phyloP scores from a whole-genome alignment of 2,888 invertebrate genomes.

The Ischnus inquisitorius region DNA sequence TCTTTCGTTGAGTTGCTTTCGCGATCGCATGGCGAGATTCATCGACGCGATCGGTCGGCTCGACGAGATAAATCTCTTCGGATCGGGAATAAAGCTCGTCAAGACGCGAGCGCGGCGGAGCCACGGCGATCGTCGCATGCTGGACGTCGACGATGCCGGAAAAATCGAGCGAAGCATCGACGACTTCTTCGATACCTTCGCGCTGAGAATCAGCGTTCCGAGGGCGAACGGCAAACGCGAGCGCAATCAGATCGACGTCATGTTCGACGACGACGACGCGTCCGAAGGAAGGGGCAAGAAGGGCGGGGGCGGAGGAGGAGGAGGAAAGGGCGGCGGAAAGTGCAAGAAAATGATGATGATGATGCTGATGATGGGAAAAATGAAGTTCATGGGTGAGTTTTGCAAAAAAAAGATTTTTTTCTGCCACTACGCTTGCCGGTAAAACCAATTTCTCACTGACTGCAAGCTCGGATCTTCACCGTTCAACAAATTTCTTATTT shows the following conservation, averaged over 20 bases:
- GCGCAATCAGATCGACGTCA: slow-evolving; percentile 82
- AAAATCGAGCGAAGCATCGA: slow-evolving; percentile 87
- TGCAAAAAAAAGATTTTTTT: not conserved
- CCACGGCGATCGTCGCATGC: slow-evolving; percentile 66
- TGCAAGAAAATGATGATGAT: slow-evolving; percentile 90
- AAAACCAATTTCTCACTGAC: no score
- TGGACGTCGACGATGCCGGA: slow-evolving; percentile 78
- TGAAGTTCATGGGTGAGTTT: slow-evolving; percentile 87
- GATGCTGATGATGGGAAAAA: slow-evolving; percentile 88
- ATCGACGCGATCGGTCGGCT: slow-evolving; percentile 87
- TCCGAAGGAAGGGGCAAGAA: slow-evolving; percentile 84
- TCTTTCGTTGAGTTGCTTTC: slow-evolving; percentile 87
- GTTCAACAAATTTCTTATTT: no score
- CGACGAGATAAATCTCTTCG: slow-evolving; percentile 87
- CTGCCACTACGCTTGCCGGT: not conserved
- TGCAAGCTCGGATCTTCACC: no score
- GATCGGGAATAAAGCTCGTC: slow-evolving; percentile 87
- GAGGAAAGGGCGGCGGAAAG: slow-evolving; percentile 80
- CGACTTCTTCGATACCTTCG: slow-evolving; percentile 87
- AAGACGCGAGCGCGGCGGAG: slow-evolving; percentile 77
- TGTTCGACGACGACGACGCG: slow-evolving; percentile 79
- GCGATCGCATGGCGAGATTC: slow-evolving; percentile 87
- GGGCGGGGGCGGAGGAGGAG: slow-evolving; percentile 82
- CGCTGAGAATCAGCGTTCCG: slow-evolving; percentile 84
- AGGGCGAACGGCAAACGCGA: slow-evolving; percentile 78